phyloP scores from a whole-genome alignment of 2,888 invertebrate genomes.

The Dynastes maya region DNA sequence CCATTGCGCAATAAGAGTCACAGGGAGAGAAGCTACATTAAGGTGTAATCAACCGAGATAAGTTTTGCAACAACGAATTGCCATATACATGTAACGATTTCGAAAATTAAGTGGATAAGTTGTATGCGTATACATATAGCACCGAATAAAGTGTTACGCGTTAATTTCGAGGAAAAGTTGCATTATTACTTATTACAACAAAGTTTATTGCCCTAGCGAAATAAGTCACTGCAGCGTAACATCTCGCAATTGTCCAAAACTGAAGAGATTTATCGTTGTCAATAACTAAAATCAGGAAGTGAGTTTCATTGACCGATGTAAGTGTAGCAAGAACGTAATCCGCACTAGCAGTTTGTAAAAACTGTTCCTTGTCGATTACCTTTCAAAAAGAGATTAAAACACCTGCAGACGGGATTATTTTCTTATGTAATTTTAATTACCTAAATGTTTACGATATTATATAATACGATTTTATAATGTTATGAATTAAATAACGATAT shows the following conservation, averaged over 20 bases:
- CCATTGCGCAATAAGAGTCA: neutral
- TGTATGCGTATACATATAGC: neutral
- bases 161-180: conserved; percentile 10
- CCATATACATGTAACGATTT: neutral
- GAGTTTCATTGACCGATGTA: too few species aligned
- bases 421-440: too few species aligned
- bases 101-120: conserved; percentile 26
- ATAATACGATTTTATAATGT: too few species aligned
- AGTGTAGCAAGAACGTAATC: too few species aligned
- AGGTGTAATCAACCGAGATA: conserved; percentile 31
- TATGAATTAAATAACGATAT: too few species aligned
- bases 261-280: too few species aligned
- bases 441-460: neutral
- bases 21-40: neutral
- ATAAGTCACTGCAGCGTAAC: neutral
- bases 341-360: too few species aligned
- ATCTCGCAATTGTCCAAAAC: too few species aligned
- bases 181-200: conserved; percentile 10
- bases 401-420: too few species aligned
- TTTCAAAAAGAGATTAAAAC: too few species aligned
- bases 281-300: too few species aligned
- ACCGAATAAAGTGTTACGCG: conserved; percentile 3
- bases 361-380: too few species aligned
- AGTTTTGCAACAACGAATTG: conserved; percentile 30
- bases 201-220: neutral